Percentiles rank a stretch among this genome's conserved stretches.
These are phyloP conservation scores for Apodemus sylvaticus DNA, from an alignment of 2,113 vertebrate species.

Conservation along the genomic window DNA sequence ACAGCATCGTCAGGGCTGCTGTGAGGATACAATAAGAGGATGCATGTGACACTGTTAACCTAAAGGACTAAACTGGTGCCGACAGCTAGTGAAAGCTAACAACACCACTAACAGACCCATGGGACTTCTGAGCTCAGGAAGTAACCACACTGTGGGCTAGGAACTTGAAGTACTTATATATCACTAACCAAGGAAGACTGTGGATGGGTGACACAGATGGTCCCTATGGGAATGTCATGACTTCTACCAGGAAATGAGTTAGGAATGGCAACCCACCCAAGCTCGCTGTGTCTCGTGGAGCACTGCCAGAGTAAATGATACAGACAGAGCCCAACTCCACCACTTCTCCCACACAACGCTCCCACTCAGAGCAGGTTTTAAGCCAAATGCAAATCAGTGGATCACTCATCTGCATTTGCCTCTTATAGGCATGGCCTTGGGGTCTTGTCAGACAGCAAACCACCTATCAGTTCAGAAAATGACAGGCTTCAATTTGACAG, in stretches of 20 bases:
- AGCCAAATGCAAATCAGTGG: slow-evolving; percentile 68
- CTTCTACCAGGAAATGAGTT: slow-evolving; percentile 11
- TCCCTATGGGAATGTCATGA: not conserved
- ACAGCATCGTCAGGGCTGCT: not conserved
- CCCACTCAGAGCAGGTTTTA: slow-evolving; percentile 44
- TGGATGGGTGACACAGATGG: not conserved
- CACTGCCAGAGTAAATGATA: slow-evolving; percentile 58
- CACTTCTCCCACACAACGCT: slow-evolving; percentile 34
- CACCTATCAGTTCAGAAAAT: slow-evolving; percentile 67
- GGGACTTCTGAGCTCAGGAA: not conserved
- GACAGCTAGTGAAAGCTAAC: not conserved
- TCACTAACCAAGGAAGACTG: not conserved
- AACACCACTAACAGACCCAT: not conserved
- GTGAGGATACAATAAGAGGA: not conserved
- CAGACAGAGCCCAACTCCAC: not conserved
- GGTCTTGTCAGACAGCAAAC: slow-evolving; percentile 59
- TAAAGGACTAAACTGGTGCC: not conserved
- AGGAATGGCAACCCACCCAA: slow-evolving; percentile 22
- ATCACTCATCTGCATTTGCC: slow-evolving; percentile 59
- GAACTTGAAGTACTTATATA: not conserved
- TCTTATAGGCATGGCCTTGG: slow-evolving; percentile 54
- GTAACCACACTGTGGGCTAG: not conserved
- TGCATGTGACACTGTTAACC: not conserved
- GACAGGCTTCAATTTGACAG: slow-evolving; percentile 51
- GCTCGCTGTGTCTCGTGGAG: not conserved